Percentiles rank a stretch among this genome's conserved stretches.
Conservation (phyloP, 2,797 vertebrate species). For the Cryptoblepharus egeriae region DNA sequence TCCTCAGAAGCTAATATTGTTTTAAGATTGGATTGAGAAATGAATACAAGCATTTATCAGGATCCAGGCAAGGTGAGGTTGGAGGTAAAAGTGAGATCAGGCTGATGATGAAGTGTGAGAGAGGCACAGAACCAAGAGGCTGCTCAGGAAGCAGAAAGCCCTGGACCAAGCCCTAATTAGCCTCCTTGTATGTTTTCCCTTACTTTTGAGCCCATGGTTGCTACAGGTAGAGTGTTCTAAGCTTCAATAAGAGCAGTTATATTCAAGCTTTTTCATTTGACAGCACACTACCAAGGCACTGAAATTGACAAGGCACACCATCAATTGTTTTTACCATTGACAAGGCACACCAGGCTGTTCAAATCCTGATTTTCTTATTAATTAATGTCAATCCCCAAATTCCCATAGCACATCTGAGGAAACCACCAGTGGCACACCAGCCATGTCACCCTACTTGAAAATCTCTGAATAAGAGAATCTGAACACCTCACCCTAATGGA, state of each 20-base stretch:
- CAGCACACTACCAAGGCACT: too few relatives aligned
- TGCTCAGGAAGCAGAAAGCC: background rate
- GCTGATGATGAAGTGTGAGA: background rate
- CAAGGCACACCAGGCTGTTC: too few relatives aligned
- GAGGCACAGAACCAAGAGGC: background rate
- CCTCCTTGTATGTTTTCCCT: background rate
- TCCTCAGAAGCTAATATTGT: background rate
- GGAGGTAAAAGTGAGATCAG: background rate
- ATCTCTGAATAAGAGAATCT: conserved; percentile 2
- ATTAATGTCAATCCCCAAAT: too few relatives aligned
- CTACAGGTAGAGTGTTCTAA: background rate
- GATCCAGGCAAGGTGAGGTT: background rate
- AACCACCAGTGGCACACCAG: too few relatives aligned
- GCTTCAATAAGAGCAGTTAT: conserved; percentile 22
- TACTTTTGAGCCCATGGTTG: background rate
- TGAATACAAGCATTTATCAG: background rate
- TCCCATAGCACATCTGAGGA: too few relatives aligned
- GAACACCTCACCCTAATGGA: background rate
- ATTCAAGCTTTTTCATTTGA: too few relatives aligned
- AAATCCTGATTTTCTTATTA: too few relatives aligned
- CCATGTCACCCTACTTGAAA: too few relatives aligned
- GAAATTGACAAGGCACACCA: too few relatives aligned
- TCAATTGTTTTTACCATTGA: too few relatives aligned
- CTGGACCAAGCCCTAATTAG: background rate
- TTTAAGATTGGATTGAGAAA: background rate